Base-by-base conservation (phyloP, 1,140 invertebrate species). In the Lepidotrigona ventralis region DNA sequence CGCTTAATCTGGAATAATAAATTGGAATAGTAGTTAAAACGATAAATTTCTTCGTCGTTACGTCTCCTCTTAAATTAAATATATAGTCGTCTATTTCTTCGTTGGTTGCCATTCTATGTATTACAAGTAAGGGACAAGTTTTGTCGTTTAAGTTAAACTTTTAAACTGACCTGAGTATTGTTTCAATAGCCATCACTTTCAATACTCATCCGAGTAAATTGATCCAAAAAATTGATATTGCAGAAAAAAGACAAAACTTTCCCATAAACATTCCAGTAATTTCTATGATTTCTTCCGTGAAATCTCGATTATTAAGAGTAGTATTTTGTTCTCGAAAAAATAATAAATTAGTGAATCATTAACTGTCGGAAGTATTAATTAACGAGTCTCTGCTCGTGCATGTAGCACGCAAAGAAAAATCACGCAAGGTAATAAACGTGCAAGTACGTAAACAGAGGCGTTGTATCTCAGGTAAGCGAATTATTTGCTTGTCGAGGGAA, bases 401-500 rank as follows among this genome's bases (percentile, higher is more conserved):
- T 60, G 23, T 21, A 33, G 46, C 46, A 69, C 46, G 63, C 46
- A n/a, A n/a, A 60, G 33, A 23, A 12, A 12, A 60, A 60, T 78
- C 39, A 78, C 46, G 46, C 53, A 54, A 29, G 1, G 26, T 0
- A 12, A 51, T n/a, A 11, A 33, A 39, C 26, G 23, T 14, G 15
- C 23, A n/a, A 63, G 51, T 23, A 39, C 64, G 60, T 58, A 46
- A 81, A 81, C 29, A 75, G 54, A 75, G 2, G 9, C n/a, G 58
- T 73, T 58, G 19, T 56, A 76, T 58, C 63, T 56, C 19, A 0
- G 53, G 6, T 9, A 17, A 17, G 23, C n/a, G 60, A 17, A 75
- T 58, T 68, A 66, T 76, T 54, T 74, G 9, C 68, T 53, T 2
- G 46, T 60, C 46, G 15, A 58, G 39, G 39, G 54, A 53, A 78